Evolutionary conservation across 2,888 invertebrate genomes (phyloP), one percentile per base, ranked within the genome.

Genomic region (Melolontha melolontha): DNA sequence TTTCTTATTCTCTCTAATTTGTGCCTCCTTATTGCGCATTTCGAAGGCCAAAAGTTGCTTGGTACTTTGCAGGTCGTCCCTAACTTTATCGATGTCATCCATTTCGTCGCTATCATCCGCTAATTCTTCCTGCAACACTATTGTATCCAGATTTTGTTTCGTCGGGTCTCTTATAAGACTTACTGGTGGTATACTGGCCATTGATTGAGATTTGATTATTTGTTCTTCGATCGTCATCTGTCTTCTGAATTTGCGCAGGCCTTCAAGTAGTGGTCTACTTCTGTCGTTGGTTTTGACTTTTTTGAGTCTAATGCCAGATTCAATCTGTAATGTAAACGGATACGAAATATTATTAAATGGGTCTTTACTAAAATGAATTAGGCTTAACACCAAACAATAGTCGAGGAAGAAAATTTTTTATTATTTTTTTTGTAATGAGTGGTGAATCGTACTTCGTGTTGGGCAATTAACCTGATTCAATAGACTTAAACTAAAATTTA

Each of bases 221-320:
- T 94, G 93, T 79, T 95, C 95, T 79, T 95, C 95, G 74, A 95
- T 93, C 1, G 95, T 95, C 90, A 94, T 89, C 82, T 95, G 95
- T 77, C 95, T 87, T 66, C 95, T 87, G 84, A 96, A 94, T 83
- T 95, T 95, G 65, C 94, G 87, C 72, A 96, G 84, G 68, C 96
- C 95, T 76, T 91, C 91, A 71, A 96, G 82, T 72, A 92, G 87
- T 1, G 95, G 95, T 84, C 89, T 94, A 81, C 95, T 95, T 75
- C 95, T 89, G 79, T 96, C 96, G 79, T 95, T 94, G 5, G 92
- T 92, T 80, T 89, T 91, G 0, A 90, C 90, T 73, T 89, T 90
- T 79, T 92, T 93, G 75, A 96, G 84, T 75, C 84, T 88, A 0
- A 95, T 84, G 62, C 96, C 96, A 69, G 86, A 84, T 81, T 91